Evolutionary conservation across 92 coral and sea anemone species (phyloP), one percentile per base, ranked within the genome.

Genomic region (Plumapathes pennacea): DNA sequence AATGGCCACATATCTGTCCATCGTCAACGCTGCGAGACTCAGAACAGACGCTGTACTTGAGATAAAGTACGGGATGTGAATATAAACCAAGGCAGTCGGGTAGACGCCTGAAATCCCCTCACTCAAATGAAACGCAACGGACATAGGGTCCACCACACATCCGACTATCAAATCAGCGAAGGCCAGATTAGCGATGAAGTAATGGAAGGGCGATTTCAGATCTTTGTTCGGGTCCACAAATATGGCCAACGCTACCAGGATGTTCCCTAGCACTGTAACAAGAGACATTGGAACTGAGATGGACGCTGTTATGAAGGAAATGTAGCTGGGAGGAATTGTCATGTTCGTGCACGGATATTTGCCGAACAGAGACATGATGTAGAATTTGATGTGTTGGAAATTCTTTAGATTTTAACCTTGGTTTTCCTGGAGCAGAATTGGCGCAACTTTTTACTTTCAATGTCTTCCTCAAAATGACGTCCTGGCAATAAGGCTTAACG

Each of bases 1-100:
- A 43, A 94, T 84, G 0, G 94, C 99, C 26, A 85, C 63, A 57
- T 72, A 94, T 23, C 99, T 61, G 40, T 94, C 99, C 24, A 85
- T 30, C 8, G 96, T 89, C 32, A 94, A 74, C 11, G 99, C 83
- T 17, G 94, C 86, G 1, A 94, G 80, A 25, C 99, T 94, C 22
- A 94, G 61, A 10, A 94, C 82, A 3, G 96, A 88, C 40, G 94
- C 96, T 13, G 94, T 80, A 38, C 88, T 67, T 0, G 94, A 59
- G 28, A 81, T 61, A 57, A 88, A 94, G 65, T 79, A 94, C 3
- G 77, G 54, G 49, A 94, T 53, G 25, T 83, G 87, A 26, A 89
- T 5, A 41, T 59, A 77, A 17, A 56, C 76, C 12, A 65, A 68
- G 7, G 29, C 57, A 0, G 77, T 48, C 2, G 70, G 74, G 29